Conservation (phyloP, 2,888 invertebrate genomes). For the Xanthostigma xanthostigma region DNA sequence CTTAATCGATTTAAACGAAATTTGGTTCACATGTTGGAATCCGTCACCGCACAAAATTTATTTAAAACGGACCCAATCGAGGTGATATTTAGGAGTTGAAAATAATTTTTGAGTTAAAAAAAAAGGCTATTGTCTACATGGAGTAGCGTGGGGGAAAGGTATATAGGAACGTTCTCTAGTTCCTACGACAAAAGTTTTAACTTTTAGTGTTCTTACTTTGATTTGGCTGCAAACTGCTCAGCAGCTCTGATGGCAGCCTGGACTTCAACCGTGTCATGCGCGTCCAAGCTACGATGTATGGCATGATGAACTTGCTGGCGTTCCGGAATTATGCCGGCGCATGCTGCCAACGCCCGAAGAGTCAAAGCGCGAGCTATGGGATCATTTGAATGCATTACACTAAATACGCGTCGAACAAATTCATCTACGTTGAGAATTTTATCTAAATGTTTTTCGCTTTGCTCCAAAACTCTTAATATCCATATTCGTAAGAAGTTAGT, state of each 20-base stretch:
- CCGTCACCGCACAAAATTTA: no score
- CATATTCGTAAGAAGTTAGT: conserved; percentile 86
- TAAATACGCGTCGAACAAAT: conserved; percentile 76
- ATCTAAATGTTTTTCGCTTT: conserved; percentile 90
- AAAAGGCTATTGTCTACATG: no score
- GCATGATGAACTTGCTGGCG: conserved; percentile 91
- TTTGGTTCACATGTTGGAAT: no score
- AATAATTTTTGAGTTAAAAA: no score
- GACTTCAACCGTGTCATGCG: conserved; percentile 89
- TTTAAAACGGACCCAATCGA: no score
- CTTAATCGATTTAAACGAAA: no score
- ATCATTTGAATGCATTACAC: conserved; percentile 94
- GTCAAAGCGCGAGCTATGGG: conserved; percentile 88
- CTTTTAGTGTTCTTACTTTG: conserved; percentile 45
- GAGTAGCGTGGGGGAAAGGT: neutral
- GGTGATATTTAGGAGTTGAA: no score
- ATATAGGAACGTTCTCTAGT: no score
- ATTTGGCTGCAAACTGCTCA: conserved; percentile 85
- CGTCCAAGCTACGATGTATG: conserved; percentile 79
- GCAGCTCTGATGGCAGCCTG: conserved; percentile 93
- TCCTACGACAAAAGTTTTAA: conserved; percentile 3
- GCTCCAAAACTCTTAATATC: conserved; percentile 84
- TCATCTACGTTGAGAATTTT: conserved; percentile 94
- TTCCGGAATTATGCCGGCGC: conserved; percentile 87
- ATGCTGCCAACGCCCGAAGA: conserved; percentile 75